Conservation (phyloP, 1,140 invertebrate genomes). For the Zaprionus kolodkinae region DNA sequence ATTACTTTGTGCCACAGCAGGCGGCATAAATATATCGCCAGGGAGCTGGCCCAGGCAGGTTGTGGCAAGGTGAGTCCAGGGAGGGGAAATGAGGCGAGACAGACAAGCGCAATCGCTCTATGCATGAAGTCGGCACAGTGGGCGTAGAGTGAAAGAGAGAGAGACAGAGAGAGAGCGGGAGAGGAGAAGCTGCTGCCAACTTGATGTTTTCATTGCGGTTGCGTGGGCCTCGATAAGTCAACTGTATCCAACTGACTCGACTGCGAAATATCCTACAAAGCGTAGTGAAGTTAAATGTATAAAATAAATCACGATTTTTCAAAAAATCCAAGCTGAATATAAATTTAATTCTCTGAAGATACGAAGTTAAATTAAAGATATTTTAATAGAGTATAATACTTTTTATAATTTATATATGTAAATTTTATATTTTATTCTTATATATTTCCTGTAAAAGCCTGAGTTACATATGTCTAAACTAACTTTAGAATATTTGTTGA, state of each 20-base stretch:
- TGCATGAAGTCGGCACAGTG: slow-evolving; percentile 4
- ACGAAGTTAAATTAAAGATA: too few relatives aligned
- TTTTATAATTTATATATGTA: too few relatives aligned
- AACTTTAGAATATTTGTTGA: background rate
- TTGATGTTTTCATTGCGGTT: slow-evolving; percentile 65
- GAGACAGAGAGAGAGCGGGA: background rate
- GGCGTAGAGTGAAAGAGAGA: background rate
- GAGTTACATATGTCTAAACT: too few relatives aligned
- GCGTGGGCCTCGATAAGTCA: slow-evolving; percentile 50
- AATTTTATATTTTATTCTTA: too few relatives aligned
- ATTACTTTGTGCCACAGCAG: slow-evolving; percentile 64
- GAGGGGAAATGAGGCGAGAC: slow-evolving; percentile 29
- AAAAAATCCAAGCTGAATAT: too few relatives aligned
- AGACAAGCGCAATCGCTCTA: background rate
- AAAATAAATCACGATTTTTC: background rate
- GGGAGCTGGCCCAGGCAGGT: slow-evolving; percentile 7
- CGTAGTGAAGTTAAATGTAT: background rate
- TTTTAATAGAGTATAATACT: too few relatives aligned
- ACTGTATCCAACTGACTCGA: slow-evolving; percentile 6
- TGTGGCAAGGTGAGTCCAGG: background rate
- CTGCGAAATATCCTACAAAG: slow-evolving; percentile 11
- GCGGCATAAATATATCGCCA: slow-evolving; percentile 52
- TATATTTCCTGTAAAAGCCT: background rate
- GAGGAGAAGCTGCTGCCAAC: background rate
- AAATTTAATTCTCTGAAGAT: too few relatives aligned